phyloP scores from a whole-genome alignment of 2,113 vertebrate species.

The Oncorhynchus mykiss region DNA sequence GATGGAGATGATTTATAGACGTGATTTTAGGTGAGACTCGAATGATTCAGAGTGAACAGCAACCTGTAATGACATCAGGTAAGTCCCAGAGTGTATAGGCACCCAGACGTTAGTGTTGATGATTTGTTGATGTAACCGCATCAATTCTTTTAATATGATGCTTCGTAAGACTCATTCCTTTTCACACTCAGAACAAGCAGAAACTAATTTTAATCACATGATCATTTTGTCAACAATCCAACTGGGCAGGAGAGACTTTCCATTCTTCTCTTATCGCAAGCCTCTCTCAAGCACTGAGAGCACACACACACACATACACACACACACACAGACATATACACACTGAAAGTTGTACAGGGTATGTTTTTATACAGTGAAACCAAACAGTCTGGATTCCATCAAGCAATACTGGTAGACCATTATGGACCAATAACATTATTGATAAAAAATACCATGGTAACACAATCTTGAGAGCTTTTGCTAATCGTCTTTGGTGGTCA shows the following conservation, averaged over 20 bases:
- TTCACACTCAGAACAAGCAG: background rate
- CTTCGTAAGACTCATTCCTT: background rate
- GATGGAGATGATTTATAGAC: background rate
- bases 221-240: slow-evolving; percentile 2
- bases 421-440: background rate
- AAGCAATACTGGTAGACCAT: background rate
- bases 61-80: background rate
- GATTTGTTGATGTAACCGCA: background rate
- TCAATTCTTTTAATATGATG: background rate
- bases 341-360: background rate
- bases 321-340: background rate
- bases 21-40: background rate
- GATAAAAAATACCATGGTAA: background rate
- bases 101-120: background rate
- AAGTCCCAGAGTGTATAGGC: background rate
- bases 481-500: too few species aligned
- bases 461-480: too few species aligned
- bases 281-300: background rate
- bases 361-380: background rate
- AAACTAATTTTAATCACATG: background rate
- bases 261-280: background rate
- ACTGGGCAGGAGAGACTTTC: background rate
- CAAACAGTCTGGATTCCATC: background rate
- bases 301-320: background rate
- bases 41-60: background rate